Evolutionary conservation across 2,797 vertebrate species (phyloP).

Genomic region (Gallinago stenura): DNA sequence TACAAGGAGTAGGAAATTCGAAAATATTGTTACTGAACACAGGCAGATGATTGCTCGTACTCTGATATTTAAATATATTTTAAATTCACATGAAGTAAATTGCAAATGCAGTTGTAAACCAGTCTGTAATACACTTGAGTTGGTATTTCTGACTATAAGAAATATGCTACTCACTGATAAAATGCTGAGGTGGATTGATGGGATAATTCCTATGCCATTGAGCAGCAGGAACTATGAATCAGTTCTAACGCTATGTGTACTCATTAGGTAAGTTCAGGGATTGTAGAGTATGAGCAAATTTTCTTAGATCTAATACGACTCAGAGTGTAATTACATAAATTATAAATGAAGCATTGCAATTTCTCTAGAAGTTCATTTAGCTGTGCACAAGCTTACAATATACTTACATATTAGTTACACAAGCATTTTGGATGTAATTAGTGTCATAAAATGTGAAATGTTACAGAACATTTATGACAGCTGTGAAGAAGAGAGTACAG

Average conservation of each 20-base stretch:
- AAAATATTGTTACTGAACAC: not conserved
- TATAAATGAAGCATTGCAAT: constrained; percentile 33
- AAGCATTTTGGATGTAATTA: constrained; percentile 58
- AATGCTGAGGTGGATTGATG: not conserved
- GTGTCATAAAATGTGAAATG: constrained; percentile 50
- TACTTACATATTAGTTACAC: constrained; percentile 45
- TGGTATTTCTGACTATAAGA: not conserved
- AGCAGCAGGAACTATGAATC: not conserved
- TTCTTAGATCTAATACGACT: constrained; percentile 10
- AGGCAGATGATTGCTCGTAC: not conserved
- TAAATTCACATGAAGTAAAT: not conserved
- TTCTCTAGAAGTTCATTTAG: constrained; percentile 51
- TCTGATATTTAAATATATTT: not conserved
- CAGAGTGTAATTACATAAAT: constrained; percentile 30
- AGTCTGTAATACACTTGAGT: not conserved
- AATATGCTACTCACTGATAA: not conserved
- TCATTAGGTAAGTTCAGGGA: not conserved
- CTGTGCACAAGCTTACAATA: constrained; percentile 37
- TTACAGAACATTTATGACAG: constrained; percentile 44
- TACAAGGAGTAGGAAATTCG: not conserved
- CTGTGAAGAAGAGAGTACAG: constrained; percentile 9
- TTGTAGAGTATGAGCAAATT: not conserved
- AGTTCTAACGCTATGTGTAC: not conserved
- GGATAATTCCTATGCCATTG: not conserved
- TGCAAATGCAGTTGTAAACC: not conserved